Conservation (phyloP, 2,888 invertebrate species). For the Epistrophe eligans region DNA sequence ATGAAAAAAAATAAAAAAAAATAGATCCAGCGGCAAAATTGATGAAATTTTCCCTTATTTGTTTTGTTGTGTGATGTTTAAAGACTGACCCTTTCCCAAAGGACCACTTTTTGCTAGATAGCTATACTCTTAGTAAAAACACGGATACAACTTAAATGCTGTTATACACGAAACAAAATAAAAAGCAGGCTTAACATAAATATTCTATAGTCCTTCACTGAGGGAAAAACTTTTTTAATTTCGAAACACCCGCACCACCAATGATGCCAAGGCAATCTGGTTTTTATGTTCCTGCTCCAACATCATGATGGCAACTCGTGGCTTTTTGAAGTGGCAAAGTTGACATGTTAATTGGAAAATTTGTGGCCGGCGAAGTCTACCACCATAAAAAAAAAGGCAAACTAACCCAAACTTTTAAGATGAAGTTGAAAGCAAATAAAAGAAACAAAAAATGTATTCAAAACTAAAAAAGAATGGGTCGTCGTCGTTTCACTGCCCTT, state of each 20-base stretch:
- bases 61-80: background rate
- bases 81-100: background rate
- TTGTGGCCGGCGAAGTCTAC: slow-evolving; percentile 72
- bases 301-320: slow-evolving; percentile 68
- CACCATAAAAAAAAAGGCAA: slow-evolving; percentile 63
- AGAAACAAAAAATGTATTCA: background rate
- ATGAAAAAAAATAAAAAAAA: background rate
- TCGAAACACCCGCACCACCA: slow-evolving; percentile 37
- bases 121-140: slow-evolving; percentile 40
- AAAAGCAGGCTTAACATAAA: slow-evolving; percentile 9
- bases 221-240: slow-evolving; percentile 74
- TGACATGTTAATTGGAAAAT: slow-evolving; percentile 76
- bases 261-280: background rate
- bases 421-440: slow-evolving; percentile 62
- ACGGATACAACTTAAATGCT: slow-evolving; percentile 64
- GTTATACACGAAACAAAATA: slow-evolving; percentile 21
- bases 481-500: slow-evolving; percentile 55
- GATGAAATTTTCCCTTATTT: background rate
- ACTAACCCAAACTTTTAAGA: slow-evolving; percentile 68
- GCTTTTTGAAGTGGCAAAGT: slow-evolving; percentile 75
- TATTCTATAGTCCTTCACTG: slow-evolving; percentile 45
- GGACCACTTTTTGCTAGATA: background rate
- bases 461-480: slow-evolving; percentile 43
- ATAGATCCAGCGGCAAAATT: background rate
- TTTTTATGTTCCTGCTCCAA: slow-evolving; percentile 51